These are phyloP conservation scores for Uloborus plumipes DNA, from an alignment of 2,888 invertebrate genomes.

Conservation along the genomic window DNA sequence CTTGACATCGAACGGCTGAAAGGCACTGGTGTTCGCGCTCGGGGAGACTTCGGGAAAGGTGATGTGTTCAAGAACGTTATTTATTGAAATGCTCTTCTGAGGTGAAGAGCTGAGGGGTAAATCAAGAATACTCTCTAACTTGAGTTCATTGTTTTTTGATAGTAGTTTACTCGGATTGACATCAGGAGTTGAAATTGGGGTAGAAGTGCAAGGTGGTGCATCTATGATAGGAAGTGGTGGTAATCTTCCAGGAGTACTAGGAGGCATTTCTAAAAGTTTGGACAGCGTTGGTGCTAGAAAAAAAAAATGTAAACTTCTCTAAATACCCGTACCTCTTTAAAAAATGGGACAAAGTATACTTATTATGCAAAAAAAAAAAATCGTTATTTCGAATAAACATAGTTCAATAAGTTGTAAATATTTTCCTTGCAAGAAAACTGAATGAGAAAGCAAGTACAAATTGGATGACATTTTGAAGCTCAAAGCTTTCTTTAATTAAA, in stretches of 20 bases:
- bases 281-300: constrained; percentile 61
- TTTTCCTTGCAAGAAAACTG: too few species aligned
- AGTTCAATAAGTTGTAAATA: too few species aligned
- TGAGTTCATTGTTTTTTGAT: background rate
- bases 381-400: too few species aligned
- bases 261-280: constrained; percentile 64
- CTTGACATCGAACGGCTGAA: background rate
- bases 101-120: background rate
- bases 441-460: too few species aligned
- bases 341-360: too few species aligned
- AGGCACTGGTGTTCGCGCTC: too few species aligned
- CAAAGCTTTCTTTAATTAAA: too few species aligned
- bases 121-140: background rate
- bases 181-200: background rate
- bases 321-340: too few species aligned
- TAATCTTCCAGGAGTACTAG: constrained; percentile 60
- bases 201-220: constrained; percentile 1
- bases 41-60: background rate
- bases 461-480: too few species aligned
- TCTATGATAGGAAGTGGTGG: constrained; percentile 58
- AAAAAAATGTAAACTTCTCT: background rate
- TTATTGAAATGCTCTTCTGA: background rate
- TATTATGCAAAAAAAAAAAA: too few species aligned
- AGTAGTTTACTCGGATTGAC: too few species aligned
- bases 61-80: background rate